A percentile compares a stretch with the other conserved stretches of the same genome.
Conservation (phyloP, 2,888 invertebrate genomes). For the Pseudococcus jackbeardsleyi region DNA sequence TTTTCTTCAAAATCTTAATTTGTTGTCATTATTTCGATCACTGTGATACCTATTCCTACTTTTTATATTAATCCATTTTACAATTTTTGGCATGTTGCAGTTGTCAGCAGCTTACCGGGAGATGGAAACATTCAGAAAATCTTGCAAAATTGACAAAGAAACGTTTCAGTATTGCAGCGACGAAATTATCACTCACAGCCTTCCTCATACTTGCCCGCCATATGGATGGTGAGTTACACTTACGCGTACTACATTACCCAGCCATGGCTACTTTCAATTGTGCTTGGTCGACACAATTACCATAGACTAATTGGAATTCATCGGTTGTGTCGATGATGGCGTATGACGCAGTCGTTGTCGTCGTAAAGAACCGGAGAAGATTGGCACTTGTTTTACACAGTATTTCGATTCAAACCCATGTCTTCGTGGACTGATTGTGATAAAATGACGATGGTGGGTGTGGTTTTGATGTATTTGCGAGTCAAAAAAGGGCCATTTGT, state of each 20-base stretch:
- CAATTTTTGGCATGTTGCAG: conserved; percentile 55
- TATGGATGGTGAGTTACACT: conserved; percentile 61
- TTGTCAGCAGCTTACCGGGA: conserved; percentile 60
- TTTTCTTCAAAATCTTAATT: no score
- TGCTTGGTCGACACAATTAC: background rate
- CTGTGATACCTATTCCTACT: no score
- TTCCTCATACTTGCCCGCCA: conserved; percentile 62
- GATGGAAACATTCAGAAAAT: conserved; percentile 64
- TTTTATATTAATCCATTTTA: no score
- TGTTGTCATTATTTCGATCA: no score
- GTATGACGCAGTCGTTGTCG: background rate
- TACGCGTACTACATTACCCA: background rate
- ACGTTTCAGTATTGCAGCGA: conserved; percentile 64
- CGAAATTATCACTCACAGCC: conserved; percentile 62
- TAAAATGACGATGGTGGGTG: background rate
- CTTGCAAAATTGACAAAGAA: conserved; percentile 61
- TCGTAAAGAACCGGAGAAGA: background rate
- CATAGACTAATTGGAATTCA: conserved; percentile 6
- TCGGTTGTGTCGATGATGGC: conserved; percentile 4
- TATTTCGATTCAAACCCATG: background rate
- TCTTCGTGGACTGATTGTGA: background rate
- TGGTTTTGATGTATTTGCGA: background rate
- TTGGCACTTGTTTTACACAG: background rate
- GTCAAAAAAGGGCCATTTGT: background rate
- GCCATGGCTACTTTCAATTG: background rate